Base-by-base conservation (phyloP, 2,797 vertebrate species). In the Epinephelus awoara region DNA sequence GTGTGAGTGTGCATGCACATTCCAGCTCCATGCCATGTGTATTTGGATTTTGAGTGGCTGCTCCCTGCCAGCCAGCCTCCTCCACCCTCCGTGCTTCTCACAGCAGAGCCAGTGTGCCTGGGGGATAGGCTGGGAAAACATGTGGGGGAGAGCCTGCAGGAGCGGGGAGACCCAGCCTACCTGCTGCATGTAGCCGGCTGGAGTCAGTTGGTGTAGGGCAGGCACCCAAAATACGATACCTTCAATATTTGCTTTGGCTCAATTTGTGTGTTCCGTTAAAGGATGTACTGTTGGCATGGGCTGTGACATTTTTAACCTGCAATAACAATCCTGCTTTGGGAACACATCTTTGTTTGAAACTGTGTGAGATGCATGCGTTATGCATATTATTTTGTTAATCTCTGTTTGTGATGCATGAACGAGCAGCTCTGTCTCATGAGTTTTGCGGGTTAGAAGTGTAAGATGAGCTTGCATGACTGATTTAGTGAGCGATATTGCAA, bases 221-320 rank as follows among this genome's bases (percentile, higher is more conserved):
- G 65, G 46, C 72, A 54, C 47, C 51, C 63, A 83, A 78, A 89
- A 92, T 79, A 71, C 25, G 56, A 88, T 86, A 76, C 67, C 38
- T 77, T 75, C 71, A 85, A 51, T 91, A 71, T 93, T 92, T 88
- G 23, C 65, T 74, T 92, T 91, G 87, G 88, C 86, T 68, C 0
- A 2, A 25, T 67, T 61, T 40, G 75, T 23, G 38, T 59, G 67
- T 75, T 61, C 23, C 6, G n/a, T 66, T 82, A 65, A 73, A 72
- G 54, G 73, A 88, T 80, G 75, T 55, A 21, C 72, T 65, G 79
- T 82, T 73, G 80, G 81, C 71, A 67, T 21, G 46, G 5, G 40
- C 75, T 38, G 38, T 72, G 77, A 88, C 69, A 63, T 74, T 72
- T 87, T 85, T 54, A 86, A 87, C 82, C 89, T 85, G 54, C 67